Percentiles rank a stretch among this genome's conserved stretches.
Evolutionary conservation across 2,797 vertebrate species (phyloP).

Genomic region (Typhlichthys eigenmanni): DNA sequence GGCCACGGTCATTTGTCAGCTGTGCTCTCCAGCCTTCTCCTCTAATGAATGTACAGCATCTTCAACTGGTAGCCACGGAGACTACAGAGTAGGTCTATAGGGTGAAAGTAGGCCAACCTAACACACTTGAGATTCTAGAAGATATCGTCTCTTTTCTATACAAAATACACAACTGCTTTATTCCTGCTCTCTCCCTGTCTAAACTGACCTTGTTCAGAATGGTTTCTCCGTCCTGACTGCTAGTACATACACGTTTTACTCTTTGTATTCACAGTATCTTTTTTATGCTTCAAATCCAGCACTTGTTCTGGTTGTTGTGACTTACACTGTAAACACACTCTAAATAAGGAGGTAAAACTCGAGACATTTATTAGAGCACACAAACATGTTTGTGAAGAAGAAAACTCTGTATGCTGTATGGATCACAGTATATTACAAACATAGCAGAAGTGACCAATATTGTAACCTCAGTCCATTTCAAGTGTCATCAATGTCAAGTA

Average conservation of each 20-base stretch:
- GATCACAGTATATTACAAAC: constrained; percentile 20
- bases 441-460: constrained; percentile 3
- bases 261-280: constrained; percentile 18
- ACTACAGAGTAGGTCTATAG: constrained; percentile 14
- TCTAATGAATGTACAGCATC: constrained; percentile 55
- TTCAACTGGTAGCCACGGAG: constrained; percentile 15
- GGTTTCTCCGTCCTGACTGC: constrained; percentile 18
- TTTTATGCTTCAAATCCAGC: constrained; percentile 6
- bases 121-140: constrained; percentile 55
- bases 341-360: background rate
- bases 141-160: constrained; percentile 28
- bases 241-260: constrained; percentile 17
- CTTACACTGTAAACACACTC: background rate
- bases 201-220: constrained; percentile 12
- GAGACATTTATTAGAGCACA: constrained; percentile 15
- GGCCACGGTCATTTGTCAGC: constrained; percentile 41
- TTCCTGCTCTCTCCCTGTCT: constrained; percentile 7
- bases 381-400: background rate
- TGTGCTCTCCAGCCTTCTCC: constrained; percentile 32
- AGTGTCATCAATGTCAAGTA: too few relatives aligned
- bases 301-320: constrained; percentile 14
- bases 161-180: constrained; percentile 11
- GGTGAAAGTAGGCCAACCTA: constrained; percentile 45
- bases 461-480: too few relatives aligned
- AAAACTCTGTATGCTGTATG: constrained; percentile 13